These are phyloP conservation scores for Trididemnum miniatum DNA, from an alignment of 23 tunicate genomes.

Conservation along the genomic window DNA sequence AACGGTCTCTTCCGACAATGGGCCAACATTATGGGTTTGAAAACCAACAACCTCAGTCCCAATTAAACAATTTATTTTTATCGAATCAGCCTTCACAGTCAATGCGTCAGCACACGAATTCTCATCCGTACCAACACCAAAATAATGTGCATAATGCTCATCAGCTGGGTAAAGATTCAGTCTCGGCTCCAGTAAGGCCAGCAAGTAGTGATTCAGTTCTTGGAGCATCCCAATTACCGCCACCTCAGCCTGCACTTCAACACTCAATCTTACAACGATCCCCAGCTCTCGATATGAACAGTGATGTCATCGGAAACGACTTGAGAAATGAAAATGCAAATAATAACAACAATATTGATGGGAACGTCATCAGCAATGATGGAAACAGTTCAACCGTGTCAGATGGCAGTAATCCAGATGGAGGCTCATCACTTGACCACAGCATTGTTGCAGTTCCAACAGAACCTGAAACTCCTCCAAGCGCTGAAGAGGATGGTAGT, in stretches of 20 bases:
- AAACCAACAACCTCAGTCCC: background rate
- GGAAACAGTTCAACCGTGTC: constrained; percentile 57
- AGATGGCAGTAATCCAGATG: constrained; percentile 38
- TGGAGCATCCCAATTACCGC: background rate
- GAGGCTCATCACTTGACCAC: background rate
- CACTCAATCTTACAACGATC: background rate
- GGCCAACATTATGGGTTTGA: constrained; percentile 40
- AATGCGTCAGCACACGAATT: background rate
- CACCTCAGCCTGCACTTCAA: background rate
- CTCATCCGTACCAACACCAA: constrained; percentile 7
- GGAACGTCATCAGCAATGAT: constrained; percentile 19
- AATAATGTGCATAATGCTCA: background rate
- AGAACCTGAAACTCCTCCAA: constrained; percentile 76
- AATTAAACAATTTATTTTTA: background rate
- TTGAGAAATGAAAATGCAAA: constrained; percentile 45
- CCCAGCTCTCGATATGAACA: background rate
- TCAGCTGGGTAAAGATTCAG: constrained; percentile 16
- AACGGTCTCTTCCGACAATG: constrained; percentile 50
- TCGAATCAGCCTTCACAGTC: background rate
- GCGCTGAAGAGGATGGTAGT: constrained; percentile 88
- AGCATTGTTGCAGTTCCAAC: constrained; percentile 29
- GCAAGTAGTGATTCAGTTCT: constrained; percentile 50
- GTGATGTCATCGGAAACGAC: background rate
- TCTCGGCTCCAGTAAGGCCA: constrained; percentile 36
- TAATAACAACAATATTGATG: constrained; percentile 53